Base-by-base conservation (phyloP, 2,888 invertebrate genomes). In the Panorpa germanica region DNA sequence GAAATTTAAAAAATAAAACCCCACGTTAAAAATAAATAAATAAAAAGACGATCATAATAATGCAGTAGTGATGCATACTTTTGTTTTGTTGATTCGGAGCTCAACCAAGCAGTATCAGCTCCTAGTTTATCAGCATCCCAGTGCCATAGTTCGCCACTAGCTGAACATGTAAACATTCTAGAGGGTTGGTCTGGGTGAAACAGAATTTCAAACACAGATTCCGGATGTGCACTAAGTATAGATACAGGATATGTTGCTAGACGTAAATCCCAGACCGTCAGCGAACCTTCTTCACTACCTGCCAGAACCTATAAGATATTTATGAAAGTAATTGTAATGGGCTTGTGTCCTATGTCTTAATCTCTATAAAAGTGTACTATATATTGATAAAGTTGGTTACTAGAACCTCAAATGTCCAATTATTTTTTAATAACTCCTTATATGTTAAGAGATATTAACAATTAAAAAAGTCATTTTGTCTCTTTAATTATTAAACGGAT, bases 201-300 rank as follows among this genome's bases (percentile, higher is more conserved):
- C 33, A 73, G 67, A 41, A 90, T 70, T 53, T 90, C 88, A n/a
- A 71, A 72, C 11, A 90, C 76, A 38, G 71, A 61, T 28, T 70
- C 66, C 2, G 65, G 57, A 47, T 82, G 80, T 26, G 83, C 86
- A 33, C 70, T 77, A 2, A 90, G 57, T 37, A 82, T 61, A 0
- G 83, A 80, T 8, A 82, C 71, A 0, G 90, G 88, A 46, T 70
- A 81, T 3, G 71, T 70, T 34, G 81, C 76, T 43, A 83, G 74
- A 14, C 90, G 62, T 38, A 91, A 55, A 53, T 91, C 91, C 88
- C 90, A 91, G 2, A 88, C 70, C 0, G 83, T 81, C 16, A 91
- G 52, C 2, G 80, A 68, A 1, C 90, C 90, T 38, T 85, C 81
- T 43, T 85, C 81, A 35, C 77, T 77, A 17, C 90, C 91, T 2